phyloP scores from a whole-genome alignment of 1,140 invertebrate species.

The Littorina saxatilis region DNA sequence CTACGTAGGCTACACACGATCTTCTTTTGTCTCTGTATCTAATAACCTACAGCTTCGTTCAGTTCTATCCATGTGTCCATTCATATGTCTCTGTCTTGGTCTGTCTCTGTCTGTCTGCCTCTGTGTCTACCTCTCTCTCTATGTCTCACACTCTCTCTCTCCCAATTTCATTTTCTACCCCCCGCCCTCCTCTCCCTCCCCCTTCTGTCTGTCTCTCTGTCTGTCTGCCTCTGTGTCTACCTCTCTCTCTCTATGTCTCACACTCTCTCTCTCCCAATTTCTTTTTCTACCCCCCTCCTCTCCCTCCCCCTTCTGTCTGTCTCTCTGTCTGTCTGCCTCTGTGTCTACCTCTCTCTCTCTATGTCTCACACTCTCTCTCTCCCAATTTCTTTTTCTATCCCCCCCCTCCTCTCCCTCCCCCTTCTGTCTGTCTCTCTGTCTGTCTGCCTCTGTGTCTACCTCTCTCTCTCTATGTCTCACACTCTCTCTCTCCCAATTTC shows the following conservation, averaged over 20 bases:
- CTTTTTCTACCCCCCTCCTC: not conserved
- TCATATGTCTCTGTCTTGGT: not conserved
- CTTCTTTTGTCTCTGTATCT: not conserved
- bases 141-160: constrained; percentile 4
- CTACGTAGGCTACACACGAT: not conserved
- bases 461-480: too few relatives aligned
- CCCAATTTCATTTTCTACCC: not conserved
- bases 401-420: constrained; percentile 1
- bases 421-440: not conserved
- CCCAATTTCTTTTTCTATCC: not conserved
- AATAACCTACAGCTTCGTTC: not conserved
- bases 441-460: too few relatives aligned
- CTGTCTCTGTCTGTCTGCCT: too few relatives aligned
- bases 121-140: constrained; percentile 1
- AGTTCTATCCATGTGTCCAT: not conserved
- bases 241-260: not conserved
- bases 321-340: too few relatives aligned
- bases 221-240: too few relatives aligned
- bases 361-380: too few relatives aligned
- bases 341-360: too few relatives aligned
- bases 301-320: not conserved
- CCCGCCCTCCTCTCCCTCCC: not conserved
- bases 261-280: not conserved
- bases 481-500: too few relatives aligned
- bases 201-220: constrained; percentile 8